Evolutionary conservation across 2,888 invertebrate genomes (phyloP), one percentile per base, ranked within the genome.

Genomic region (Ectemnius lituratus): DNA sequence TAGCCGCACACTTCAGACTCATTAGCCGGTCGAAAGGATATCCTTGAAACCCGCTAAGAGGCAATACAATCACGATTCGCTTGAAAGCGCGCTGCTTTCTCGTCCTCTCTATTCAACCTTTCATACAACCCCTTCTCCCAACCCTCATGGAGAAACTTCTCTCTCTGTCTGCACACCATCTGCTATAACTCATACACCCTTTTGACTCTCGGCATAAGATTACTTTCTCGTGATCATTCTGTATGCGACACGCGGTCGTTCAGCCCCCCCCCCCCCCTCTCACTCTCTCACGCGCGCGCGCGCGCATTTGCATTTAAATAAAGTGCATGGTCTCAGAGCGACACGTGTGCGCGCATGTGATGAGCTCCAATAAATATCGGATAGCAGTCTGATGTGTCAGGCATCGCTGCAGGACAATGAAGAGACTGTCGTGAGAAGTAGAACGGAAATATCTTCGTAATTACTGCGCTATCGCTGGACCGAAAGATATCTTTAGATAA

Each of bases 301-400:
- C n/a, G n/a, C n/a, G n/a, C 67, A 75, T 77, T 75, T 77, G 70
- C 77, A 75, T 77, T 75, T 77, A 77, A 67, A 75, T 77, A 67
- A 67, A 77, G 75, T 72, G 67, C 71, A 75, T 45, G 47, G 72
- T 72, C 75, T 49, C 67, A 67, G 66, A 59, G 66, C 60, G 57
- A 59, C 52, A 52, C n/a, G 52, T 52, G 52, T 52, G 11, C 52
- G 13, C 16, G 52, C 16, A 52, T 52, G 14, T 52, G 16, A 46
- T 16, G 56, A 57, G 56, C 61, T 52, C 28, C 57, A 68, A 68
- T 69, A 61, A 68, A 68, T 56, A 69, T 52, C n/a, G n/a, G 52
- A 52, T 52, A 13, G 16, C n/a, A 52, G n/a, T 14, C 14, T 16
- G 52, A 52, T 37, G 37, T 6, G 37, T 52, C n/a, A 16, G 16